Base-by-base conservation (phyloP, 2,797 vertebrate species). In the Mus minutoides region DNA sequence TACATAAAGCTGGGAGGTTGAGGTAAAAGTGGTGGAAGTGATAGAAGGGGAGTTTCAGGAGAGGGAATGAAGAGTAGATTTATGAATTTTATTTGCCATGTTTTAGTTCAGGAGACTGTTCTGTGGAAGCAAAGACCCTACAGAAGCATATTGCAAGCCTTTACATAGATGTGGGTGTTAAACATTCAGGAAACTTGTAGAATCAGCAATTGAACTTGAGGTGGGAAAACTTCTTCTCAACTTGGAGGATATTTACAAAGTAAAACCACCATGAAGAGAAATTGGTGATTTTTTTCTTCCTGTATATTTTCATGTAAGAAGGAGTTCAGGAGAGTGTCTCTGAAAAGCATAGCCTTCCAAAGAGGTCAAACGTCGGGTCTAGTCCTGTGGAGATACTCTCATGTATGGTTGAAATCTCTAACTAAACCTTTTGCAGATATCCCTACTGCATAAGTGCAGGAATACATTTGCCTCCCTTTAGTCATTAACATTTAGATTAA, bases 401-500 rank as follows among this genome's bases (percentile, higher is more conserved):
- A 95, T 76, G 34, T 52, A 84, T 84, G 19, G n/a, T 89, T 94
- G 60, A 58, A 80, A 93, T 97, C 95, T 87, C 93, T 97, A 91
- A 98, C 96, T 94, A 97, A 88, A 90, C 60, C 79, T 93, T 94
- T 96, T 96, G 92, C 86, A 97, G 92, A 97, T 94, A 97, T 97
- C 89, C 88, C 91, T 97, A 54, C 71, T 93, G 54, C 73, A 97
- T 97, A 96, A 96, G 93, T 77, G 40, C n/a, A 84, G 43, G 60
- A 94, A 86, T 93, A 95, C 85, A 95, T 96, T 95, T 96, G 87
- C 54, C 60, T 97, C 91, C 91, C 58, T 5, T 91, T 90, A 94
- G 89, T 14, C 94, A 78, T 97, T 97, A 96, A 96, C 95, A 88
- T 97, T 97, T 95, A 95, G 22, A 92, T 73, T 58, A 96, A 95